Percentiles rank a stretch among this genome's conserved stretches.
These are phyloP conservation scores for Terrapene triunguis DNA, from an alignment of 2,113 vertebrate species.

Conservation along the genomic window DNA sequence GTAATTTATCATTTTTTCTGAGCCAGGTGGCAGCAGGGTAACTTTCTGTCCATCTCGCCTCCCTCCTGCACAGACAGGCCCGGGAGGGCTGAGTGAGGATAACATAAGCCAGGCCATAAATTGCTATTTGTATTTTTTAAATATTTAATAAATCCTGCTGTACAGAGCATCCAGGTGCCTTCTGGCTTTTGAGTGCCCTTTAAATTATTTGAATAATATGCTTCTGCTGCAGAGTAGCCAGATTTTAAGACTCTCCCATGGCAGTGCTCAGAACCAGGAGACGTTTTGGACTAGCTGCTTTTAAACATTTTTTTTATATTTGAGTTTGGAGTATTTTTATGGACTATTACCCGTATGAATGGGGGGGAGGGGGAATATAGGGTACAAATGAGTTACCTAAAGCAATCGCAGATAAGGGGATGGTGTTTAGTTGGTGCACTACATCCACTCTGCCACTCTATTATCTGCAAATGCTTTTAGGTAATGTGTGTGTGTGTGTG, in stretches of 20 bases:
- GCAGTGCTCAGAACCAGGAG: neutral
- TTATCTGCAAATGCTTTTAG: neutral
- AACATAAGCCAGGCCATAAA: neutral
- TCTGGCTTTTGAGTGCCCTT: neutral
- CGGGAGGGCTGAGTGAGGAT: neutral
- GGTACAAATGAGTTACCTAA: neutral
- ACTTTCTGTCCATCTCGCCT: neutral
- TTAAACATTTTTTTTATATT: neutral
- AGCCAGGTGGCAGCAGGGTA: fast-evolving
- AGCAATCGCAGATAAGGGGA: fast-evolving
- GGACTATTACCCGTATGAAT: neutral
- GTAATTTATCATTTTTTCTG: neutral
- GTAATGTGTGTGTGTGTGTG: neutral
- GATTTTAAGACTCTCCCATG: neutral
- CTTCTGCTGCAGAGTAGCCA: fast-evolving
- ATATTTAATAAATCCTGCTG: neutral
- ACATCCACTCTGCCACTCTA: neutral
- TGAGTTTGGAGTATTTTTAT: neutral
- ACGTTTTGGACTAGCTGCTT: fast-evolving
- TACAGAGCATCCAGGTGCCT: neutral
- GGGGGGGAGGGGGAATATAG: fast-evolving
- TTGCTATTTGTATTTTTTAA: neutral
- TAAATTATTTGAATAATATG: neutral
- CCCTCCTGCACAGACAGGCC: fast-evolving
- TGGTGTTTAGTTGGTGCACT: neutral